Evolutionary conservation across 2,113 vertebrate genomes (phyloP).

Genomic region (Sebastes schlegelii): DNA sequence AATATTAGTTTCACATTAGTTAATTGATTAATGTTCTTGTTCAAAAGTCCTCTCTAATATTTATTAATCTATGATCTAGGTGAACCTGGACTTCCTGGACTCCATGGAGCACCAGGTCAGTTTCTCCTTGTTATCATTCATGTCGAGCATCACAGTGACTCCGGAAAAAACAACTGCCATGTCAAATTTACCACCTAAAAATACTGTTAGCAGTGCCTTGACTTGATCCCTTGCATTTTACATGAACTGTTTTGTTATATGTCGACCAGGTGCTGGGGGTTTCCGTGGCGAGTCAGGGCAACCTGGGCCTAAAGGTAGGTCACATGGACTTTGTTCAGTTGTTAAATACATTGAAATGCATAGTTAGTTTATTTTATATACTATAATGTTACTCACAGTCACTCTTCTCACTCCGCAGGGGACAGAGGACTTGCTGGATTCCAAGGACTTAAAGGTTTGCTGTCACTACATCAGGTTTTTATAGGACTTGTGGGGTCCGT

Average conservation of each 20-base stretch:
- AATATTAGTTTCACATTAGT: neutral
- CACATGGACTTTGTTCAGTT: neutral
- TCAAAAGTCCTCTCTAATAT: neutral
- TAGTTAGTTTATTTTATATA: neutral
- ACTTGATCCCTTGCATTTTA: neutral
- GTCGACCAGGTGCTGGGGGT: constrained; percentile 88
- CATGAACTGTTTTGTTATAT: constrained; percentile 64
- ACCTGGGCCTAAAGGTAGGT: constrained; percentile 90
- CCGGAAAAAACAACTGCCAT: neutral
- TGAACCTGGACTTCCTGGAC: constrained; percentile 82
- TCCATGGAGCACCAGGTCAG: constrained; percentile 74
- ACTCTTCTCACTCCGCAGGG: constrained; percentile 80
- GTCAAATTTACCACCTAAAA: constrained; percentile 4
- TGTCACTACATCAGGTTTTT: neutral
- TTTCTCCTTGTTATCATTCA: constrained; percentile 7
- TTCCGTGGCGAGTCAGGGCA: constrained; percentile 91
- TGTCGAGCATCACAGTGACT: neutral
- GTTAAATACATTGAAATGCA: neutral
- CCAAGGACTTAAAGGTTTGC: constrained; percentile 91
- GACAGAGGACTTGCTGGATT: constrained; percentile 89
- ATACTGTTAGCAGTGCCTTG: neutral
- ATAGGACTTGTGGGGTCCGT: neutral
- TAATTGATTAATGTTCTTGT: neutral
- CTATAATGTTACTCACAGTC: neutral
- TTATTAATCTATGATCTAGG: constrained; percentile 74